These are phyloP conservation scores for Listrodromus nycthemerus DNA, from an alignment of 2,888 invertebrate genomes.

Conservation along the genomic window DNA sequence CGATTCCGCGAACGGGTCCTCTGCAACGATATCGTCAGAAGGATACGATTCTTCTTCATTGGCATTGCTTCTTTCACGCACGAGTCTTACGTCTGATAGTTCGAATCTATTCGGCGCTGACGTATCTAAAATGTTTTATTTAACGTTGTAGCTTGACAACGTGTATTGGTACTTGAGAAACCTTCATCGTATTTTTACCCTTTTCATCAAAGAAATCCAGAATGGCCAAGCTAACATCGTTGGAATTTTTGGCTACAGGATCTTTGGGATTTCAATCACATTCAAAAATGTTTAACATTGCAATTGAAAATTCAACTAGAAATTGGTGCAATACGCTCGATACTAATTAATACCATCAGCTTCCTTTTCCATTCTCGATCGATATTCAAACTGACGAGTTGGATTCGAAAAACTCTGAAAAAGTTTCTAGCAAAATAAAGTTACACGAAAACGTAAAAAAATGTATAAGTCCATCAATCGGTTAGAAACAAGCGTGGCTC, in stretches of 20 bases:
- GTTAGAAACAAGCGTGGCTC: conserved; percentile 29
- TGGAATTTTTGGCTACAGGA: conserved; percentile 3
- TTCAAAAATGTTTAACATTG: neutral
- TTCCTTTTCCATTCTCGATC: conserved; percentile 41
- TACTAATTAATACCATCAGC: conserved; percentile 39
- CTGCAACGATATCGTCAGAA: neutral
- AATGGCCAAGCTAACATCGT: neutral
- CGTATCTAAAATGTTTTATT: conserved; percentile 26
- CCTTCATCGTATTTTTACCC: conserved; percentile 26
- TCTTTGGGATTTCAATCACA: conserved; percentile 29
- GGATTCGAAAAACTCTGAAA: neutral
- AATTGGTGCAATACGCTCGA: neutral
- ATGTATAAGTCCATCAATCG: neutral
- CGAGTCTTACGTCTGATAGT: conserved; percentile 37
- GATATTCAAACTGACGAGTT: conserved; percentile 33
- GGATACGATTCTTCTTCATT: conserved; percentile 30
- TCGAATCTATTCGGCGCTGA: conserved; percentile 34
- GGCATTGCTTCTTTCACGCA: conserved; percentile 1
- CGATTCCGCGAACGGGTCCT: neutral
- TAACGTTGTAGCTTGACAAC: neutral
- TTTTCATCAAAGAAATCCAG: conserved; percentile 43
- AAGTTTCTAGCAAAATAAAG: conserved; percentile 10
- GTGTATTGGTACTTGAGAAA: neutral
- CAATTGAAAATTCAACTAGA: too few species aligned
- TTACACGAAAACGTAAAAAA: conserved; percentile 36